Evolutionary conservation across 92 coral and sea anemone genomes (phyloP).

Genomic region (Bergia sp.): DNA sequence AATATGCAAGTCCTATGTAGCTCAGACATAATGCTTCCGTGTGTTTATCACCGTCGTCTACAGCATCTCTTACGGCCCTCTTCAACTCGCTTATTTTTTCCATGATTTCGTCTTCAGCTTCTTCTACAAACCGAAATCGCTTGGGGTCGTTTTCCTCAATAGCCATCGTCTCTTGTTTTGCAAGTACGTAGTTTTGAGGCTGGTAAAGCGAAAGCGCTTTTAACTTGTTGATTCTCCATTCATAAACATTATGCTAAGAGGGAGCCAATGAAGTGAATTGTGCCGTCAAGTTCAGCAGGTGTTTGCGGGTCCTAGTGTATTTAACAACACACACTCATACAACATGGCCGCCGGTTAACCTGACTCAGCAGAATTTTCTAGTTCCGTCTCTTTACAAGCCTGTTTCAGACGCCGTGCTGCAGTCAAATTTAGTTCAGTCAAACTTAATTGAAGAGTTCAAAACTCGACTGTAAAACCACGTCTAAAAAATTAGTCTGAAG

Average conservation of each 20-base stretch:
- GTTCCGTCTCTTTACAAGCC: too few relatives aligned
- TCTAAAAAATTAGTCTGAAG: too few relatives aligned
- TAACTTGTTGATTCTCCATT: background rate
- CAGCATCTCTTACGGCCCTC: constrained; percentile 66
- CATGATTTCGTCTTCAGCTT: constrained; percentile 75
- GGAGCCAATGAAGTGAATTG: background rate
- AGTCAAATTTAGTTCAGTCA: too few relatives aligned
- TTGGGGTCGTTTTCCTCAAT: constrained; percentile 95
- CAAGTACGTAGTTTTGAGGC: background rate
- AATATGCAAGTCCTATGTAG: constrained; percentile 85
- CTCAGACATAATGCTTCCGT: constrained; percentile 83
- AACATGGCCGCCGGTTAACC: background rate
- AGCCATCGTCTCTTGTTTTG: background rate
- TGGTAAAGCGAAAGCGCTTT: constrained; percentile 30
- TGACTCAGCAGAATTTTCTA: too few relatives aligned
- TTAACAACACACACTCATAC: background rate
- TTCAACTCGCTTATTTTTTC: constrained; percentile 78
- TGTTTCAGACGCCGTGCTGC: too few relatives aligned
- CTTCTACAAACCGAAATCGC: constrained; percentile 85
- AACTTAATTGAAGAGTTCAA: too few relatives aligned
- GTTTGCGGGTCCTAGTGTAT: background rate
- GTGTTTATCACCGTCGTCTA: constrained; percentile 74
- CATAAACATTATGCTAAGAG: background rate
- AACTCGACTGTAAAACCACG: too few relatives aligned
- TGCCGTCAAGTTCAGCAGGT: constrained; percentile 1